These are phyloP conservation scores for Harmothoe impar DNA, from an alignment of 2,888 invertebrate genomes.

Conservation along the genomic window DNA sequence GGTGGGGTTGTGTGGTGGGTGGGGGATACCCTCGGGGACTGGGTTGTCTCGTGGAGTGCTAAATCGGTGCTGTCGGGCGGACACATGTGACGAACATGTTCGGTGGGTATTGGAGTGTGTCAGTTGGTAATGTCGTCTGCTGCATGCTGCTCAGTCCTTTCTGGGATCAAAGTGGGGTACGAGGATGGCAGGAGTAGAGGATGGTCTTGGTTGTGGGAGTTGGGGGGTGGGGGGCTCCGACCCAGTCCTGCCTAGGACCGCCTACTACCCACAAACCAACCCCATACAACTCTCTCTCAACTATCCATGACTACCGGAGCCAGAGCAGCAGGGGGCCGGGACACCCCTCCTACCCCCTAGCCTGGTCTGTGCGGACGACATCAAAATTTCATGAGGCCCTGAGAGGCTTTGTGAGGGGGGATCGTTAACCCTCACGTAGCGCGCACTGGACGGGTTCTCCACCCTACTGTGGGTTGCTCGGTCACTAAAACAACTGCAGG, in stretches of 20 bases:
- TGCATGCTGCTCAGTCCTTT: not conserved
- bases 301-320: slow-evolving; percentile 23
- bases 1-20: not conserved
- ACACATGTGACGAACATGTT: slow-evolving; percentile 46
- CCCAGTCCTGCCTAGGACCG: not conserved
- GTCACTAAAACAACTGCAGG: slow-evolving; percentile 33
- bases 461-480: not conserved
- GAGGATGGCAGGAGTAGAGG: not conserved
- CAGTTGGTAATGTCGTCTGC: slow-evolving; percentile 1
- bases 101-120: slow-evolving; percentile 42
- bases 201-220: not conserved
- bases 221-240: slow-evolving; percentile 30
- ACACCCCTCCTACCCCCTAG: not conserved
- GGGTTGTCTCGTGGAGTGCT: slow-evolving; percentile 24
- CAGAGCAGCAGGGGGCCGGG: slow-evolving; percentile 51
- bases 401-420: slow-evolving; percentile 53
- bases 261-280: not conserved
- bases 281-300: not conserved
- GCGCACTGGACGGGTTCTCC: slow-evolving; percentile 31
- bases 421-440: slow-evolving; percentile 43
- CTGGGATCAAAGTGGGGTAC: not conserved
- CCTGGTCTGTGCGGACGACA: slow-evolving; percentile 4
- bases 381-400: slow-evolving; percentile 56
- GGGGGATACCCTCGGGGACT: slow-evolving; percentile 12
- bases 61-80: slow-evolving; percentile 55